These are phyloP conservation scores for Brachionus paranguensis DNA, from an alignment of 1,140 invertebrate genomes.

Conservation along the genomic window DNA sequence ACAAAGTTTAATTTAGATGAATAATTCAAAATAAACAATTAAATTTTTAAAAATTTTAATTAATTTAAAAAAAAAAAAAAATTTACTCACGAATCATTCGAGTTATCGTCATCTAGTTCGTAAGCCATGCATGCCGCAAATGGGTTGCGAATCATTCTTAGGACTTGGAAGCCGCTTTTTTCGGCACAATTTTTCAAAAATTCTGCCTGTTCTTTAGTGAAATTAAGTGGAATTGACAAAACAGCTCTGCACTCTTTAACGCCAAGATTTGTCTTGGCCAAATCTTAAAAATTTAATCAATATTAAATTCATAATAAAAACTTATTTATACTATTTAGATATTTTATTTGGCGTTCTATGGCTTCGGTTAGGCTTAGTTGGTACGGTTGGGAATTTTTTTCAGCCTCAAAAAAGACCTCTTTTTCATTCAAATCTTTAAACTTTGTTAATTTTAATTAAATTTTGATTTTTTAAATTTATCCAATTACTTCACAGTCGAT, in stretches of 20 bases:
- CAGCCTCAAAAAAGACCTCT: neutral
- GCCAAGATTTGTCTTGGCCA: neutral
- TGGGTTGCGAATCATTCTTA: constrained; percentile 12
- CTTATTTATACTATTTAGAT: neutral
- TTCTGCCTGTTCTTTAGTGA: neutral
- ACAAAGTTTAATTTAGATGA: neutral
- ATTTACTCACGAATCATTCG: neutral
- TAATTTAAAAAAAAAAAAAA: too few species aligned
- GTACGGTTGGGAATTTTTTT: constrained; percentile 19
- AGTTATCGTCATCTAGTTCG: constrained; percentile 31
- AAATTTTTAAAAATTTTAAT: too few species aligned
- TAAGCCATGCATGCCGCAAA: constrained; percentile 36
- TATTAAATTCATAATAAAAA: neutral
- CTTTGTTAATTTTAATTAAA: neutral
- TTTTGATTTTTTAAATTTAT: neutral
- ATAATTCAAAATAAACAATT: too few species aligned
- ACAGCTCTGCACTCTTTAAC: constrained; percentile 23
- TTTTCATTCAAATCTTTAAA: constrained; percentile 27
- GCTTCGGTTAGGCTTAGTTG: neutral
- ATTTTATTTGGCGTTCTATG: neutral
- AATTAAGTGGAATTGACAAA: neutral
- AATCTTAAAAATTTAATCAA: constrained; percentile 3
- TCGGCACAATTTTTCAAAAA: constrained; percentile 27
- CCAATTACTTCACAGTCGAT: neutral
- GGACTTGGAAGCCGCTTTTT: constrained; percentile 10